Evolutionary conservation across 1,140 invertebrate species (phyloP).

Genomic region (Campoletis sonorensis): DNA sequence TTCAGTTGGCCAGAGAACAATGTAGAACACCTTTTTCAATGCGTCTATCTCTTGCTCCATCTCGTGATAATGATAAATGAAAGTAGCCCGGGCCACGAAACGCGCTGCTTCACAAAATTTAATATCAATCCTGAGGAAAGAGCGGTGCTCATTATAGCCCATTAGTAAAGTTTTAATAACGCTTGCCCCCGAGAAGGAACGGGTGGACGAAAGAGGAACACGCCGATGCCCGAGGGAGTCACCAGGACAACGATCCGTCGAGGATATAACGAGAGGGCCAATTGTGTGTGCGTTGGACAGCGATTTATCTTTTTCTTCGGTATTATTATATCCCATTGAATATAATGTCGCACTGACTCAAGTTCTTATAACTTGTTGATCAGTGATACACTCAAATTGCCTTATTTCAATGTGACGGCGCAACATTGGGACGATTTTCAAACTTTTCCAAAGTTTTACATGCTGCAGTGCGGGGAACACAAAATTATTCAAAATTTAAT

Average conservation of each 20-base stretch:
- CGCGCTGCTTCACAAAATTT: constrained; percentile 62
- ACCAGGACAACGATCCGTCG: background rate
- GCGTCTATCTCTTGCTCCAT: constrained; percentile 3
- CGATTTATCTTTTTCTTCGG: constrained; percentile 54
- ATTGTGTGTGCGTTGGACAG: constrained; percentile 21
- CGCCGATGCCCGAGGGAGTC: constrained; percentile 42
- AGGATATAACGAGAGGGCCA: background rate
- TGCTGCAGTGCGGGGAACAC: background rate
- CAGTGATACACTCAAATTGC: constrained; percentile 8
- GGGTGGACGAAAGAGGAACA: constrained; percentile 39
- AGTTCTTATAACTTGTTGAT: constrained; percentile 52
- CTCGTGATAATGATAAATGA: constrained; percentile 67
- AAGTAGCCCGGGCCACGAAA: constrained; percentile 42
- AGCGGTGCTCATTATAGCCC: constrained; percentile 50
- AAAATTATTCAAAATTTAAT: constrained; percentile 13
- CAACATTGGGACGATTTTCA: background rate
- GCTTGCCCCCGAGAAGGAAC: constrained; percentile 11
- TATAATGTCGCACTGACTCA: constrained; percentile 13
- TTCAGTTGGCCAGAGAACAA: constrained; percentile 22
- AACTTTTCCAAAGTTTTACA: background rate
- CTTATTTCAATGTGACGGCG: background rate
- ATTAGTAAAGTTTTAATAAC: constrained; percentile 58
- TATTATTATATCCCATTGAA: constrained; percentile 47
- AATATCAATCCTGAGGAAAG: constrained; percentile 63
- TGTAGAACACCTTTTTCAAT: constrained; percentile 33